Evolutionary conservation across 37 sponge, comb jelly and placozoan species (phyloP).

Genomic region (Spongilla lacustris): DNA sequence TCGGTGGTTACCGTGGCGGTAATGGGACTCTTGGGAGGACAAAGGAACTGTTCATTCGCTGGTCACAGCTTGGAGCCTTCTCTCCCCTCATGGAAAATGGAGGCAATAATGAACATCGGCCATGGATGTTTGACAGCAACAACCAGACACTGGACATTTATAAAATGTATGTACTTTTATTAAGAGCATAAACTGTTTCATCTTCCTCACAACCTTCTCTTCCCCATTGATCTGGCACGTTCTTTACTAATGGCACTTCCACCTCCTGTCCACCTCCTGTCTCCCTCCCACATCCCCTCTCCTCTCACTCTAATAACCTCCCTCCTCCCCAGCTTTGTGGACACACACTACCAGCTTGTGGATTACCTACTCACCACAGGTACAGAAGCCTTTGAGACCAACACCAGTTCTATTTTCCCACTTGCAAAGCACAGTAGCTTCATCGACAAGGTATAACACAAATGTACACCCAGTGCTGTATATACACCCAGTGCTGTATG

Average conservation of each 20-base stretch:
- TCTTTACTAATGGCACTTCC: too few relatives aligned
- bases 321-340: slow-evolving; percentile 56
- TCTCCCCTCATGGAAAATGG: slow-evolving; percentile 94
- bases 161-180: slow-evolving; percentile 50
- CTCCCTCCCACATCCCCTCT: neutral
- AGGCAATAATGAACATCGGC: slow-evolving; percentile 85
- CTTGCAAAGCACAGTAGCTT: slow-evolving; percentile 72
- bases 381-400: slow-evolving; percentile 47
- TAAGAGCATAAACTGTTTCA: too few relatives aligned
- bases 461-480: neutral
- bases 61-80: slow-evolving; percentile 87
- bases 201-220: neutral
- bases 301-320: neutral
- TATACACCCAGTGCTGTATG: neutral
- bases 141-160: slow-evolving; percentile 81
- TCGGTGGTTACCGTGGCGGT: slow-evolving; percentile 83
- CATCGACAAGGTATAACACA: slow-evolving; percentile 65
- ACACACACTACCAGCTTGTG: slow-evolving; percentile 69
- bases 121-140: slow-evolving; percentile 82
- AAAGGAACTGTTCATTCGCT: slow-evolving; percentile 79
- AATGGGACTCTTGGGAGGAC: slow-evolving; percentile 67
- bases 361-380: slow-evolving; percentile 82
- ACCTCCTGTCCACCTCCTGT: neutral
- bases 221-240: neutral
- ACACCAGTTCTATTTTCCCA: slow-evolving; percentile 74